Conservation (phyloP, 2,113 vertebrate species). For the Salminus brasiliensis region DNA sequence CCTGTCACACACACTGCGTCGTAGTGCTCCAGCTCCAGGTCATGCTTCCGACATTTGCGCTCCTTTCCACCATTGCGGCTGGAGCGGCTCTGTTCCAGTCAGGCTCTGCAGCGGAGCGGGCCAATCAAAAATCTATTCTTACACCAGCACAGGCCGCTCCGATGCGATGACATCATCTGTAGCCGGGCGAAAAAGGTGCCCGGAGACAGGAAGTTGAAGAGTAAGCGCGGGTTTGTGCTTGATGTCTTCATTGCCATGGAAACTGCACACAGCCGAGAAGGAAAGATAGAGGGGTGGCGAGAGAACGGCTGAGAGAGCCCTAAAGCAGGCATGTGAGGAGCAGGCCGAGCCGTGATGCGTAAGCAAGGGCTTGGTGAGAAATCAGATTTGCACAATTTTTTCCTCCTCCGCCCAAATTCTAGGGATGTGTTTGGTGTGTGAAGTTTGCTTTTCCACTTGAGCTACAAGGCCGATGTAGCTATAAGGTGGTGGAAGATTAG, state of each 20-base stretch:
- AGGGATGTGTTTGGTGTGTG: background rate
- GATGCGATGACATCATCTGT: slow-evolving; percentile 77
- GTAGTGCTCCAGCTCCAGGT: background rate
- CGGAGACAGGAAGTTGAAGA: slow-evolving; percentile 68
- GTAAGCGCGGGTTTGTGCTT: slow-evolving; percentile 55
- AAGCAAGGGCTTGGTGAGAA: background rate
- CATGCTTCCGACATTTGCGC: slow-evolving; percentile 14
- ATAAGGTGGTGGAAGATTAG: too few relatives aligned
- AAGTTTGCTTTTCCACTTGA: background rate
- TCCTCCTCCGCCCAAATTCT: too few relatives aligned
- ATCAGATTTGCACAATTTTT: too few relatives aligned
- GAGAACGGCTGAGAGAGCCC: slow-evolving; percentile 11
- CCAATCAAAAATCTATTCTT: slow-evolving; percentile 64
- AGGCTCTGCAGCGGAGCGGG: slow-evolving; percentile 37
- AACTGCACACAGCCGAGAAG: slow-evolving; percentile 67
- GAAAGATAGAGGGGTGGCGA: slow-evolving; percentile 47
- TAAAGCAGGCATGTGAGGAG: slow-evolving; percentile 3
- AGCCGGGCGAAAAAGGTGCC: slow-evolving; percentile 72
- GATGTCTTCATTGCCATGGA: slow-evolving; percentile 74
- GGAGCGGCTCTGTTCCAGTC: slow-evolving; percentile 37
- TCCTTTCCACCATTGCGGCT: slow-evolving; percentile 13
- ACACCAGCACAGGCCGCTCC: slow-evolving; percentile 51
- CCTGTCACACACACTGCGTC: background rate
- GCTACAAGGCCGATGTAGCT: background rate
- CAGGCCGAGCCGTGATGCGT: background rate